These are phyloP conservation scores for Platysternon megacephalum DNA, from an alignment of 2,113 vertebrate genomes.

Conservation along the genomic window DNA sequence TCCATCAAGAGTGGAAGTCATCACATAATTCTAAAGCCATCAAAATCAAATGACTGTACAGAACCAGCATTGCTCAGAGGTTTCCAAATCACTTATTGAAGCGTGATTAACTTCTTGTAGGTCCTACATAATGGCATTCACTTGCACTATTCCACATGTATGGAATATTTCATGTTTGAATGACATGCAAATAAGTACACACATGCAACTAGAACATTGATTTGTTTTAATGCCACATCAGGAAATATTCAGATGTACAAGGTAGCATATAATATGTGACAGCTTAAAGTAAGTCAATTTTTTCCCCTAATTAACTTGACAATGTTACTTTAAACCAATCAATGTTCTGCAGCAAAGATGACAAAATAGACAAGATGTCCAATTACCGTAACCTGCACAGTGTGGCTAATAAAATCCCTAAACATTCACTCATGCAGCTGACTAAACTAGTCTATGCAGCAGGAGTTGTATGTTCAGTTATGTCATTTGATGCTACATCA, in stretches of 20 bases:
- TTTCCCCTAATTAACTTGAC: neutral
- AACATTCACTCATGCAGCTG: slow-evolving; percentile 52
- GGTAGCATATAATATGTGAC: neutral
- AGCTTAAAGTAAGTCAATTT: neutral
- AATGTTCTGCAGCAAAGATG: neutral
- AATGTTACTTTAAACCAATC: slow-evolving; percentile 40
- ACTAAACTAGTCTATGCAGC: slow-evolving; percentile 44
- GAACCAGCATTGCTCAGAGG: neutral
- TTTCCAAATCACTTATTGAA: neutral
- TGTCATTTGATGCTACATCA: neutral
- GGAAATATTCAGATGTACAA: accelerated
- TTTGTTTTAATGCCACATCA: neutral
- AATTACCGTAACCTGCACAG: slow-evolving; percentile 54
- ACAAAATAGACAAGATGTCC: slow-evolving; percentile 41
- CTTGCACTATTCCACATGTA: neutral
- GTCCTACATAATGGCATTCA: neutral
- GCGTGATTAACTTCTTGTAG: accelerated
- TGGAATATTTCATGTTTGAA: neutral
- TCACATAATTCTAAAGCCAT: neutral
- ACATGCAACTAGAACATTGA: neutral
- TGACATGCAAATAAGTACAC: accelerated
- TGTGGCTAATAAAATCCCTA: slow-evolving; percentile 17
- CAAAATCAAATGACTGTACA: neutral
- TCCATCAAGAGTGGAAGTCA: neutral
- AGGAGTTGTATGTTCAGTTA: neutral